Base-by-base conservation (phyloP, 2,888 invertebrate genomes). In the Julus scanicus region DNA sequence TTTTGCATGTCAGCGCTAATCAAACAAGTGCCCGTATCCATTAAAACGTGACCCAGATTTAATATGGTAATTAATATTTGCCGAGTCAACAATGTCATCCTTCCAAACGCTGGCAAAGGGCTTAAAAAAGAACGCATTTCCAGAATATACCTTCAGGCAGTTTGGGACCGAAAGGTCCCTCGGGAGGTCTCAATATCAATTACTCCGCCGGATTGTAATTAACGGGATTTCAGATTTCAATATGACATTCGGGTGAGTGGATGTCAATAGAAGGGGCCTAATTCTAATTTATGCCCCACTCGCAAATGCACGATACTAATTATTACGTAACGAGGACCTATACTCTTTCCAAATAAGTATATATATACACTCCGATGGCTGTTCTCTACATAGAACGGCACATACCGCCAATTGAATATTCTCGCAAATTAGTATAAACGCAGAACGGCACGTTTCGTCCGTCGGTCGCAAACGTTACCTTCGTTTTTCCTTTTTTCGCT, bases 401-500 rank as follows among this genome's bases (percentile, higher is more conserved):
- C n/a, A n/a, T n/a, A n/a, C n/a, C n/a, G n/a, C n/a, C n/a, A n/a
- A n/a, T n/a, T n/a, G n/a, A n/a, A n/a, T n/a, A n/a, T n/a, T n/a
- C n/a, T n/a, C n/a, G n/a, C n/a, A n/a, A n/a, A n/a, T n/a, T n/a
- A n/a, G n/a, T n/a, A n/a, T n/a, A n/a, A n/a, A n/a, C n/a, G n/a
- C n/a, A n/a, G n/a, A n/a, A n/a, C n/a, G n/a, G n/a, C n/a, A n/a
- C n/a, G n/a, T n/a, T n/a, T n/a, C n/a, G n/a, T n/a, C n/a, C n/a
- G n/a, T n/a, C n/a, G n/a, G n/a, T n/a, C n/a, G n/a, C n/a, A n/a
- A n/a, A n/a, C n/a, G n/a, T n/a, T 53, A 88, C 88, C 88, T 84
- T 87, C 84, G 37, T 89, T 89, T 44, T 84, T 87, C 17, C 84
- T 48, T 63, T 88, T 89, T 48, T 87, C 88, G 84, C 86, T 83